Evolutionary conservation across 2,888 invertebrate genomes (phyloP), one percentile per base, ranked within the genome.

Genomic region (Eulithis prunata): DNA sequence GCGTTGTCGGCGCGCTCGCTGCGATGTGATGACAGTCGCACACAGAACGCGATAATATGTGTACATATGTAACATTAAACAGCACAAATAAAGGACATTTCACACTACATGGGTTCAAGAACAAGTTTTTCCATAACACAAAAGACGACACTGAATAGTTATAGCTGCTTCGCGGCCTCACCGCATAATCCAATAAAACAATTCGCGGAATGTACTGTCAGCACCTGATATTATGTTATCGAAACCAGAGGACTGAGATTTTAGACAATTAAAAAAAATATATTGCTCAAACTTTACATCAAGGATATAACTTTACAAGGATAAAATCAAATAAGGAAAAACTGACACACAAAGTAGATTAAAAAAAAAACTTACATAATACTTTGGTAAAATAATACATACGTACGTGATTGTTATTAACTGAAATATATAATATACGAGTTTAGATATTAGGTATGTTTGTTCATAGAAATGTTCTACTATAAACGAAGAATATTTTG

Each of bases 61-160:
- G 92, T 93, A 93, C 93, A 93, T 93, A 93, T 93, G 93, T 93
- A 92, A 92, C 91, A 91, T 92, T 93, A 92, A 93, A 90, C 91
- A 89, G 92, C 91, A 91, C 86, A 93, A 93, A 93, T 93, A 93
- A 93, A 93, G 84, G 88, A 92, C 81, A 87, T 90, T 93, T 93
- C 93, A 93, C 93, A 93, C 93, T 93, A 93, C 93, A 93, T 91
- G 91, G 92, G 89, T 91, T 91, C 90, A 91, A 92, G 89, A 93
- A 93, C 93, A 93, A 93, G 93, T 93, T 93, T 93, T 93, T 93
- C 93, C 93, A 93, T 93, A 93, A 93, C 93, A 93, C 92, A 93
- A 93, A 92, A 93, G 93, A 91, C 92, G 87, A 91, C 93, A 89
- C 91, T 93, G 93, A 93, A 93, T 93, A 93, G 93, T 93, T 93